Conservation (phyloP, 2,888 invertebrate genomes). For the Drosophila hawaiiensis region DNA sequence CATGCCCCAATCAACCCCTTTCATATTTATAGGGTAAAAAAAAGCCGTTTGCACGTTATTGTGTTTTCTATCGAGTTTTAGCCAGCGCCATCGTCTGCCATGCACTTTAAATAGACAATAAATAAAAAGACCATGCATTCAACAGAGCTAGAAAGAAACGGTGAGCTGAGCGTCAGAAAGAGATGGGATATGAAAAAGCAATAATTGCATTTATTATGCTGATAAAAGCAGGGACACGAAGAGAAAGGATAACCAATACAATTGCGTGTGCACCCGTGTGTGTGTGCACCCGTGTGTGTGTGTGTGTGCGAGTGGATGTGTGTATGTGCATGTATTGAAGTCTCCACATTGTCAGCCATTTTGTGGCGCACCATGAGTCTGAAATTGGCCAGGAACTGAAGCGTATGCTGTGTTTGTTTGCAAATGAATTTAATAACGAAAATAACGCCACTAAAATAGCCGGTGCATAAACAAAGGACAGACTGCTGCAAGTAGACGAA, state of each 20-base stretch:
- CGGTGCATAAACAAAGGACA: conserved; percentile 53
- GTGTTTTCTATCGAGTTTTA: conserved; percentile 59
- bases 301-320: neutral
- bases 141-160: conserved; percentile 14
- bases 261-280: conserved; percentile 31
- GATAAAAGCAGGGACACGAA: conserved; percentile 76
- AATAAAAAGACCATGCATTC: conserved; percentile 51
- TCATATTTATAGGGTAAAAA: conserved; percentile 23
- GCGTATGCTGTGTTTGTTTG: conserved; percentile 70
- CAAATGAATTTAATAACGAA: conserved; percentile 81
- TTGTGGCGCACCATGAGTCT: conserved; percentile 54
- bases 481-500: conserved; percentile 23
- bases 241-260: conserved; percentile 59
- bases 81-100: conserved; percentile 49
- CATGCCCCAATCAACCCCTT: neutral
- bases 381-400: conserved; percentile 31
- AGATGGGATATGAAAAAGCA: conserved; percentile 59
- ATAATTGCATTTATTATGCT: conserved; percentile 83
- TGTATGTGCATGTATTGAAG: conserved; percentile 24
- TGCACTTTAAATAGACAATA: conserved; percentile 65
- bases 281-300: conserved; percentile 23
- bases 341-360: conserved; percentile 63
- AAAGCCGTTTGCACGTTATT: conserved; percentile 56
- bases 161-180: conserved; percentile 11
- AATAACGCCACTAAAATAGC: conserved; percentile 79